Evolutionary conservation across 2,113 vertebrate species (phyloP).

Genomic region (Lepus europaeus): DNA sequence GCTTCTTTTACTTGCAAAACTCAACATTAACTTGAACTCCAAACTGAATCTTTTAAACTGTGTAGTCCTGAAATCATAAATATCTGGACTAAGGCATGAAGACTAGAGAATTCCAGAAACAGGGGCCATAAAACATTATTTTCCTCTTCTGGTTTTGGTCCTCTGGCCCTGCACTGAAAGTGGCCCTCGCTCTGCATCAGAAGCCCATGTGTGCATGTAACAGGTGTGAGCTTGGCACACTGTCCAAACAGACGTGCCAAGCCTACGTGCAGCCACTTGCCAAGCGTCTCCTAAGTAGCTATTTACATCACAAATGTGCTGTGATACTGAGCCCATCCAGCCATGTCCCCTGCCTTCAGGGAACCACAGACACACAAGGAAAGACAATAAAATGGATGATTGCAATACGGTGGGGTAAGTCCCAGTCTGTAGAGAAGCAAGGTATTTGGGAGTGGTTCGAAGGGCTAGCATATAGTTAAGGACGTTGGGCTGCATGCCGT

Average conservation of each 20-base stretch:
- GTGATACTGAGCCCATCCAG: slow-evolving; percentile 30
- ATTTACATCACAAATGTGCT: slow-evolving; percentile 47
- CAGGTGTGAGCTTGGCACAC: slow-evolving; percentile 11
- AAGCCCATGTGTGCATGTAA: accelerated
- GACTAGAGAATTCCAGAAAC: background rate
- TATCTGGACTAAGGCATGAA: background rate
- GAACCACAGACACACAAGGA: background rate
- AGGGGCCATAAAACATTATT: background rate
- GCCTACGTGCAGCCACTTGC: background rate
- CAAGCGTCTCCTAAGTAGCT: slow-evolving; percentile 64
- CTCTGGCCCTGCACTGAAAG: background rate
- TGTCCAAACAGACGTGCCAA: background rate
- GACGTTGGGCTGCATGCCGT: background rate
- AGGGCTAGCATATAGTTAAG: no score
- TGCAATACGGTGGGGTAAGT: background rate
- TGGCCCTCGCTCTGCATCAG: background rate
- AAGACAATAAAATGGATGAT: slow-evolving; percentile 12
- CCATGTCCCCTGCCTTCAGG: slow-evolving; percentile 32
- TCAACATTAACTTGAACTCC: slow-evolving; percentile 45
- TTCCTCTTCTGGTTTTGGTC: background rate
- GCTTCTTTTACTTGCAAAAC: slow-evolving; percentile 21
- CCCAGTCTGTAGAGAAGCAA: accelerated
- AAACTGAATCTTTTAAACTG: slow-evolving; percentile 3
- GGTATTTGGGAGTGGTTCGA: accelerated
- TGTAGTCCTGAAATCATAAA: background rate